phyloP scores from a whole-genome alignment of 2,888 invertebrate genomes.

The Leucophora obtusa region DNA sequence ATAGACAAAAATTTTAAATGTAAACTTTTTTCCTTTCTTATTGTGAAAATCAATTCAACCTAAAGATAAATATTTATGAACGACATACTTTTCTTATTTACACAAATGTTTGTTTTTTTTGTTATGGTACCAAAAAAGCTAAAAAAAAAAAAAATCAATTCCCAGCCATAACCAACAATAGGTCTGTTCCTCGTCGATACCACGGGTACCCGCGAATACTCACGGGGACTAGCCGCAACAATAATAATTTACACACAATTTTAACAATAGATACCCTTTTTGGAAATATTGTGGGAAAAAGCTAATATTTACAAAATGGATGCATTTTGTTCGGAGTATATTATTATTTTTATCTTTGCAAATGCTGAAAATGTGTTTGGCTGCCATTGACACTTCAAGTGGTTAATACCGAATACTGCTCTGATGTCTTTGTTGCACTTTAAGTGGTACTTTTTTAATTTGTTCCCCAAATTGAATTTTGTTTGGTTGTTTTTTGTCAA shows the following conservation, averaged over 20 bases:
- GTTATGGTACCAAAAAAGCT: background rate
- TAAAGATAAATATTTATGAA: slow-evolving; percentile 43
- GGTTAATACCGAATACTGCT: slow-evolving; percentile 17
- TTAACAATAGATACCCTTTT: no score
- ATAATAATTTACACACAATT: no score
- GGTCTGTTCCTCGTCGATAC: no score
- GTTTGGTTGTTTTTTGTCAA: slow-evolving; percentile 14
- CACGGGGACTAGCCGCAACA: no score
- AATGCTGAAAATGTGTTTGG: slow-evolving; percentile 8
- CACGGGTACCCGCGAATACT: no score
- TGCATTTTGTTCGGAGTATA: background rate
- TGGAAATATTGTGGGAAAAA: no score
- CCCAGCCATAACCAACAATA: background rate
- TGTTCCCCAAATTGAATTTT: slow-evolving; percentile 15
- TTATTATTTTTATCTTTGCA: background rate
- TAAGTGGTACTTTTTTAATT: slow-evolving; percentile 26
- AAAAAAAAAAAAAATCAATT: slow-evolving; percentile 23
- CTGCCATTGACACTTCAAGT: slow-evolving; percentile 60
- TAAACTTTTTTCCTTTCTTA: background rate
- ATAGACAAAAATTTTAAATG: background rate
- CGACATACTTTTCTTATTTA: slow-evolving; percentile 46
- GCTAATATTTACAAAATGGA: slow-evolving; percentile 20
- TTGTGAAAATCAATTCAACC: background rate
- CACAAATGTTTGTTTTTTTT: slow-evolving; percentile 40
- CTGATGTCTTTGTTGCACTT: slow-evolving; percentile 43